A percentile compares a stretch with the other conserved stretches of the same genome.
Evolutionary conservation across 2,888 invertebrate species (phyloP).

Genomic region (Epirrhoe alternata): DNA sequence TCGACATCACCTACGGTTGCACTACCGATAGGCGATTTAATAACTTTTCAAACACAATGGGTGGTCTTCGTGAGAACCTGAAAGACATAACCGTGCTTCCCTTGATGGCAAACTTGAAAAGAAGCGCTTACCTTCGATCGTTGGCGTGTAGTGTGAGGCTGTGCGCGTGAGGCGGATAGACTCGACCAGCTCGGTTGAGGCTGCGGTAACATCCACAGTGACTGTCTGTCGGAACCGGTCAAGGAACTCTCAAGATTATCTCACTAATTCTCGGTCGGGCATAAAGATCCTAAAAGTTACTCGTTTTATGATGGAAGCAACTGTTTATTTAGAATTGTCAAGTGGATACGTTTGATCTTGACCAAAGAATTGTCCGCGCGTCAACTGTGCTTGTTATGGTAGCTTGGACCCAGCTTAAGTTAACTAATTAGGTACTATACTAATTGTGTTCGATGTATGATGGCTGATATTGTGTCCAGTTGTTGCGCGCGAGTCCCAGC

Average conservation of each 20-base stretch:
- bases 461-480: constrained; percentile 23
- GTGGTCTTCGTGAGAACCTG: background rate
- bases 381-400: background rate
- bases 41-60: background rate
- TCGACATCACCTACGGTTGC: background rate
- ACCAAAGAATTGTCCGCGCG: background rate
- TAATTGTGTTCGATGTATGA: constrained; percentile 17
- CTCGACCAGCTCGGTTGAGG: background rate
- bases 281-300: too few relatives aligned
- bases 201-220: background rate
- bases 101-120: background rate
- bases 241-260: background rate
- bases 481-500: background rate
- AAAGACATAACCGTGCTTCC: background rate
- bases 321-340: too few relatives aligned
- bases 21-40: background rate
- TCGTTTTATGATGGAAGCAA: too few relatives aligned
- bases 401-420: constrained; percentile 4
- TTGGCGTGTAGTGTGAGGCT: background rate
- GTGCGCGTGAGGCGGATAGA: background rate
- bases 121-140: background rate
- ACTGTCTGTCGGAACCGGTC: background rate
- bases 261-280: background rate
- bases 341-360: too few relatives aligned
- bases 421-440: constrained; percentile 11